Evolutionary conservation across 2,113 vertebrate species (phyloP), one percentile per base, ranked within the genome.

Genomic region (Gobiocypris rarus): DNA sequence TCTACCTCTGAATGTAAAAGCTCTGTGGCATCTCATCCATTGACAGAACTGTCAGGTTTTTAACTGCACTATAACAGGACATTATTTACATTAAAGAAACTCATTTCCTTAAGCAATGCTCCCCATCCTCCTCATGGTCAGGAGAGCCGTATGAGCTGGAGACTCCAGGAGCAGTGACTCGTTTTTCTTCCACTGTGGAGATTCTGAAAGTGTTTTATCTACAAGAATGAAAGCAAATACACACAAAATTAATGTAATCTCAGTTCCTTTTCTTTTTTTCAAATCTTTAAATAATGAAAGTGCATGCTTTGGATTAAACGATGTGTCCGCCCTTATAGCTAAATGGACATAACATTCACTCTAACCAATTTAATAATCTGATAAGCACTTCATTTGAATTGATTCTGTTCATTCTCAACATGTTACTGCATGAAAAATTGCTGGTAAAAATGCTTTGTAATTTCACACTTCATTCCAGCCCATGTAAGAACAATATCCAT

Each of bases 131-230:
- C 63, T 93, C 91, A 94, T 90, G 65, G 75, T 71, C 17, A 31
- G 41, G 74, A 95, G 84, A 82, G 91, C 93, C 85, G 61, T 86
- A 90, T 95, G 94, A 19, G 92, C 86, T 22, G 94, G 94, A 58
- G 84, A 89, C 76, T 93, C 87, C 89, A 81, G 77, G 71, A 95
- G 88, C 4, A 93, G 82, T 26, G 71, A 79, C 65, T 67, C 26
- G 89, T 82, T 87, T 31, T 90, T 85, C 89, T 87, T 92, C 94
- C 94, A 95, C 76, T 88, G 82, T 1, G 88, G 52, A 75, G 91
- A 92, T 14, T 82, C 81, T 5, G 76, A 76, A 77, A 94, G 89
- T 1, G 41, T 73, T 43, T 87, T 41, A 45, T 93, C 94, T 95
- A 83, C 79, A 75, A 48, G 54, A 24, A 67, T 43, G 9, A 38